phyloP scores from a whole-genome alignment of 2,113 vertebrate species.

The Paradoxurus hermaphroditus region DNA sequence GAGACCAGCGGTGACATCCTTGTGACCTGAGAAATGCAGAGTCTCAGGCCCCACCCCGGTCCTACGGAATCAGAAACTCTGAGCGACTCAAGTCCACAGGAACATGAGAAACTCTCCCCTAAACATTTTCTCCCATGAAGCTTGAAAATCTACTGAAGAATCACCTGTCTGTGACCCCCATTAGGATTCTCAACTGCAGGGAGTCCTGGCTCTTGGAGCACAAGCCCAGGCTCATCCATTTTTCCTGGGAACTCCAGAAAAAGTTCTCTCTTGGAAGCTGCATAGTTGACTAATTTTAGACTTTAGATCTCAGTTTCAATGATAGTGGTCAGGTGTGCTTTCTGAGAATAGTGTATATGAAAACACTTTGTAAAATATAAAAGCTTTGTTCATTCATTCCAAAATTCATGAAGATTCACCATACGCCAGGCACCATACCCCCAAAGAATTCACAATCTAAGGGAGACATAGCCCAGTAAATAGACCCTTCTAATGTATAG shows the following conservation, averaged over 20 bases:
- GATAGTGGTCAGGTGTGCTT: not conserved
- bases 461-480: not conserved
- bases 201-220: not conserved
- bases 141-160: not conserved
- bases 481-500: not conserved
- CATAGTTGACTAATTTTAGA: slow-evolving; percentile 32
- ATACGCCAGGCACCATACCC: not conserved
- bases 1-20: not conserved
- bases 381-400: slow-evolving; percentile 20
- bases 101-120: not conserved
- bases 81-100: not conserved
- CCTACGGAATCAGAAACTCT: not conserved
- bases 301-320: not conserved
- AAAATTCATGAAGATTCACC: not conserved
- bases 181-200: not conserved
- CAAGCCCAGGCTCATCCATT: not conserved
- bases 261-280: not conserved
- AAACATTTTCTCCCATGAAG: not conserved
- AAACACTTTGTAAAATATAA: not conserved
- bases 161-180: not conserved
- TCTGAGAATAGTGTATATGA: not conserved
- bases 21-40: not conserved
- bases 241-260: not conserved
- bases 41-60: not conserved
- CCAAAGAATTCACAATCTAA: not conserved